Percentiles rank a stretch among this genome's conserved stretches.
Evolutionary conservation across 2,888 invertebrate species (phyloP).

Genomic region (Drosophila phalerata): DNA sequence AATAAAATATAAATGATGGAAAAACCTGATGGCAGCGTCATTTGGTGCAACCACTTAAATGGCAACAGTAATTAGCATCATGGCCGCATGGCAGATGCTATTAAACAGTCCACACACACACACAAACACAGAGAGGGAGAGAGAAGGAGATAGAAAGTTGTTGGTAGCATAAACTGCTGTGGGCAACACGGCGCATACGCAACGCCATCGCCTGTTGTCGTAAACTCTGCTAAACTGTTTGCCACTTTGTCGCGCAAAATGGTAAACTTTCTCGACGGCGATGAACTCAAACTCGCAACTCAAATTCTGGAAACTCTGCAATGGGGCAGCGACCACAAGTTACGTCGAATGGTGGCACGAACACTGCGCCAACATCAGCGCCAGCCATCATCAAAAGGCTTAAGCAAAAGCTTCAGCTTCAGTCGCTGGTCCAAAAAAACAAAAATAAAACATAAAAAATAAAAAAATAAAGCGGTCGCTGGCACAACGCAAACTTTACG

Average conservation of each 20-base stretch:
- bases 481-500: conserved; percentile 71
- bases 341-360: conserved; percentile 24
- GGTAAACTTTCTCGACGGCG: conserved; percentile 77
- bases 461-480: conserved; percentile 59
- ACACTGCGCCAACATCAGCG: conserved; percentile 52
- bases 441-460: background rate
- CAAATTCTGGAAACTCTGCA: conserved; percentile 49
- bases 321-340: conserved; percentile 22
- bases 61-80: conserved; percentile 79
- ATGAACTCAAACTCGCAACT: conserved; percentile 69
- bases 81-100: conserved; percentile 79
- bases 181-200: conserved; percentile 72
- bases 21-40: conserved; percentile 57
- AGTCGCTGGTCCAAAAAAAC: conserved; percentile 50
- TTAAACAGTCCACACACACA: conserved; percentile 66
- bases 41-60: conserved; percentile 80
- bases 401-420: conserved; percentile 66
- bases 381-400: conserved; percentile 77
- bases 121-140: background rate
- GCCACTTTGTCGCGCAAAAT: conserved; percentile 82
- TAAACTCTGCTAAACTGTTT: conserved; percentile 82
- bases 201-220: conserved; percentile 72
- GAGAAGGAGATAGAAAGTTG: background rate
- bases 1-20: conserved; percentile 19
- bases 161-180: conserved; percentile 38